Conservation (phyloP, 2,797 vertebrate genomes). For the Cyprinella venusta region DNA sequence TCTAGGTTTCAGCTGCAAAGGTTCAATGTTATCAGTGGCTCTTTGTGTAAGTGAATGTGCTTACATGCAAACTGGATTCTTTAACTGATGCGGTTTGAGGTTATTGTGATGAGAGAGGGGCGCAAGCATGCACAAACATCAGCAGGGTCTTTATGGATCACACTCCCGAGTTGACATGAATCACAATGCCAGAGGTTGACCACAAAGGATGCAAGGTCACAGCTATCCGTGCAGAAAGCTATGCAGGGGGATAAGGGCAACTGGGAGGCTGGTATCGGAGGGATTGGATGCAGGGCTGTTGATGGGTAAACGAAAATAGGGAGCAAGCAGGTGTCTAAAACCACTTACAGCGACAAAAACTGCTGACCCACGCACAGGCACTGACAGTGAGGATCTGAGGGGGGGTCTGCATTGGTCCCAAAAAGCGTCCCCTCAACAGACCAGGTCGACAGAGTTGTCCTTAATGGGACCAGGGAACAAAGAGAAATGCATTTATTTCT, state of each 20-base stretch:
- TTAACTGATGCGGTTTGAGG: conserved; percentile 9
- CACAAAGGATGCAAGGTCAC: conserved; percentile 54
- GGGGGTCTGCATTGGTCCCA: conserved; percentile 70
- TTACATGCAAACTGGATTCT: conserved; percentile 56
- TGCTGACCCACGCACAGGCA: conserved; percentile 76
- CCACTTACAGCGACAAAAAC: conserved; percentile 73
- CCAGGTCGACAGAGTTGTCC: conserved; percentile 57
- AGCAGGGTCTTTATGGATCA: conserved; percentile 54
- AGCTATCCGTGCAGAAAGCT: conserved; percentile 50
- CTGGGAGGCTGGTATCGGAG: background rate
- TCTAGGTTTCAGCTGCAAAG: conserved; percentile 21
- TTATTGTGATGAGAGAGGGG: conserved; percentile 15
- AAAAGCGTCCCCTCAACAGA: conserved; percentile 61
- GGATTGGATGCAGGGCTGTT: conserved; percentile 29
- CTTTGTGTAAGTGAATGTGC: conserved; percentile 45
- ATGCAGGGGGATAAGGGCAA: conserved; percentile 35
- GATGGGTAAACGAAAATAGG: conserved; percentile 21
- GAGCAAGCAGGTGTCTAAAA: conserved; percentile 48
- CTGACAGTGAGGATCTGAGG: conserved; percentile 72
- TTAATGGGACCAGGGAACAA: conserved; percentile 48
- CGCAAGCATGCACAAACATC: conserved; percentile 52
- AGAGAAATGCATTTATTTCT: background rate
- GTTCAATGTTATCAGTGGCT: conserved; percentile 18
- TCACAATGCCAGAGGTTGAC: conserved; percentile 47
- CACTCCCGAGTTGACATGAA: conserved; percentile 55